Evolutionary conservation across 2,113 vertebrate species (phyloP).

Genomic region (Ptychochromis oligacanthus): DNA sequence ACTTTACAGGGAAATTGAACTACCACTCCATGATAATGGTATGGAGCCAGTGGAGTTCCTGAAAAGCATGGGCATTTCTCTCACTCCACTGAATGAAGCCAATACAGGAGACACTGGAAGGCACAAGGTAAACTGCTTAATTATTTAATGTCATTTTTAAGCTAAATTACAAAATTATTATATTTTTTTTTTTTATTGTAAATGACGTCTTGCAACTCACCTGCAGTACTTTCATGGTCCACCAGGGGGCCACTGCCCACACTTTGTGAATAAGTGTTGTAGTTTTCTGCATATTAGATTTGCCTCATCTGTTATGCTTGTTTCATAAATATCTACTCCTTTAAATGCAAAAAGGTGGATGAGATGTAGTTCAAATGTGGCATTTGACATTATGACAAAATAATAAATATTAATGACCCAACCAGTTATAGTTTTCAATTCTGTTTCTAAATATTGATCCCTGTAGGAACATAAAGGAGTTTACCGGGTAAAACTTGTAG

Average conservation of each 20-base stretch:
- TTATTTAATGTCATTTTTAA: no score
- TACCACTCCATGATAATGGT: slow-evolving; percentile 79
- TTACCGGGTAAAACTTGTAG: slow-evolving; percentile 80
- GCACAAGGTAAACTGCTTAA: slow-evolving; percentile 54
- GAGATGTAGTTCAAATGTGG: neutral
- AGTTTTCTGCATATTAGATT: neutral
- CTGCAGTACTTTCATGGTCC: neutral
- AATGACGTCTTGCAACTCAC: neutral
- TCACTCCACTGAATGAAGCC: slow-evolving; percentile 76
- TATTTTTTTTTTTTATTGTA: neutral
- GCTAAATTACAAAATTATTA: no score
- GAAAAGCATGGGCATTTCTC: slow-evolving; percentile 84
- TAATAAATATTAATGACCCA: neutral
- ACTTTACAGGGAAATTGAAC: slow-evolving; percentile 76
- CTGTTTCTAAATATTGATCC: neutral
- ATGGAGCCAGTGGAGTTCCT: slow-evolving; percentile 84
- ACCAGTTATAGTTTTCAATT: neutral
- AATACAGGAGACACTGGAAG: slow-evolving; percentile 4
- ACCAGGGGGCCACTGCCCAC: neutral
- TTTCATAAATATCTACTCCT: neutral
- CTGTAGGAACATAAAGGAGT: slow-evolving; percentile 74
- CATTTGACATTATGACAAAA: neutral
- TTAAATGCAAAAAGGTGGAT: neutral
- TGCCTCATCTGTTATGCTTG: neutral
- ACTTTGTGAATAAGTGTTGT: neutral